Conservation (phyloP, 2,113 vertebrate species). For the Hemibagrus wyckioides region DNA sequence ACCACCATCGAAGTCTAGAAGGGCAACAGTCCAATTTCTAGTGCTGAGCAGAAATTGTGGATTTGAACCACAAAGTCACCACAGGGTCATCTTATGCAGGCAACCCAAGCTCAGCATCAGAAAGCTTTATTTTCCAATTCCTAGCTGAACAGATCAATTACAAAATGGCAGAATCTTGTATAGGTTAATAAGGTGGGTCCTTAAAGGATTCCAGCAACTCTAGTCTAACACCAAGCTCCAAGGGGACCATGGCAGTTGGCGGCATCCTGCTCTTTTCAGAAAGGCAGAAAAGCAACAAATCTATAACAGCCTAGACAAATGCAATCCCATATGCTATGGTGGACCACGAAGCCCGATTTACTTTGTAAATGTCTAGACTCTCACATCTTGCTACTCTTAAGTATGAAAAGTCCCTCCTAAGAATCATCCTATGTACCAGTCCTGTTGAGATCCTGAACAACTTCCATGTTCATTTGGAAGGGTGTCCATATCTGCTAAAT, state of each 20-base stretch:
- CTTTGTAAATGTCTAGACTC: neutral
- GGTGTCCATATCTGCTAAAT: too few species aligned
- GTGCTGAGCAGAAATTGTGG: neutral
- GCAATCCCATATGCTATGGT: neutral
- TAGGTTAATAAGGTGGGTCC: neutral
- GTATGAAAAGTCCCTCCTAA: too few species aligned
- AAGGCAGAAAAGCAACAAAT: neutral
- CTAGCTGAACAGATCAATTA: neutral
- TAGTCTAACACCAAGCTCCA: neutral
- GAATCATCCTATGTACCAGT: too few species aligned
- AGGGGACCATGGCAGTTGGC: neutral
- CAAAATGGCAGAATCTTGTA: neutral
- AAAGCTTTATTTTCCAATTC: neutral
- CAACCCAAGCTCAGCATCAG: neutral
- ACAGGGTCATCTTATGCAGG: neutral
- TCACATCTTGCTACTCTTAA: too few species aligned
- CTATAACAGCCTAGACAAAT: neutral
- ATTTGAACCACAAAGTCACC: neutral
- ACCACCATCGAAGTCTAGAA: neutral
- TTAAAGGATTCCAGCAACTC: neutral
- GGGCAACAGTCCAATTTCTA: neutral
- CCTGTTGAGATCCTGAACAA: too few species aligned
- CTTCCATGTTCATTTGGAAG: too few species aligned
- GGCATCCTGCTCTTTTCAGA: neutral
- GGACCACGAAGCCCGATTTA: neutral